A percentile compares a stretch with the other conserved stretches of the same genome.
phyloP scores from a whole-genome alignment of 2,888 invertebrate species.

The Dione vanillae region DNA sequence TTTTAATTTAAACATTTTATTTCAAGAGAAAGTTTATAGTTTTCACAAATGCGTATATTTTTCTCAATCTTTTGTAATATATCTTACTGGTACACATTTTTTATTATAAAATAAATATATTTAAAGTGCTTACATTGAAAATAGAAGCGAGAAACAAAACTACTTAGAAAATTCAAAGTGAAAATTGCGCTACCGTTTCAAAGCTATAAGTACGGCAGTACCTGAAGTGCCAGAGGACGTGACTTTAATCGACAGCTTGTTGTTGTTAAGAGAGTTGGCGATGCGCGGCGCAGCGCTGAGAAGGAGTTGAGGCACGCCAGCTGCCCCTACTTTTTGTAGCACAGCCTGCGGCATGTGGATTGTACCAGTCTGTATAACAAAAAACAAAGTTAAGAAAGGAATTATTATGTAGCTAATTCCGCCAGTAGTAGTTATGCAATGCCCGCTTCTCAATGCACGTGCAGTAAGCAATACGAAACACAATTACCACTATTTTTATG shows the following conservation, averaged over 20 bases:
- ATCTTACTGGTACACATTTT: too few species aligned
- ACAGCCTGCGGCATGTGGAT: constrained; percentile 84
- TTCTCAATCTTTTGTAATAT: too few species aligned
- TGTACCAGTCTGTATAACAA: constrained; percentile 83
- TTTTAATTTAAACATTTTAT: too few species aligned
- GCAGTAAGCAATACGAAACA: too few species aligned
- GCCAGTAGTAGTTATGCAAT: too few species aligned
- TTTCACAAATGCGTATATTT: too few species aligned
- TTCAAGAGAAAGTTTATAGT: too few species aligned
- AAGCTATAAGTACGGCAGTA: constrained; percentile 43
- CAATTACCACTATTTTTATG: too few species aligned
- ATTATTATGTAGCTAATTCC: too few species aligned
- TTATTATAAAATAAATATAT: neutral
- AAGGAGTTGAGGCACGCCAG: constrained; percentile 75
- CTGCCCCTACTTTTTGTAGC: constrained; percentile 78
- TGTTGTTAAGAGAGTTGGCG: constrained; percentile 72
- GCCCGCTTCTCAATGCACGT: too few species aligned
- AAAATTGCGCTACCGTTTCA: neutral
- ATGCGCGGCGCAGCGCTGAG: constrained; percentile 76
- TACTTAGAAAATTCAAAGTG: neutral
- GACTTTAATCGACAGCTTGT: constrained; percentile 89
- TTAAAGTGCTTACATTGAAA: neutral
- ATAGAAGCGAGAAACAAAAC: neutral
- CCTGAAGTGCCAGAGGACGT: constrained; percentile 77
- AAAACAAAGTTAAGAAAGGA: too few species aligned